These are phyloP conservation scores for Eledona agricola DNA, from an alignment of 2,888 invertebrate species.

Conservation along the genomic window DNA sequence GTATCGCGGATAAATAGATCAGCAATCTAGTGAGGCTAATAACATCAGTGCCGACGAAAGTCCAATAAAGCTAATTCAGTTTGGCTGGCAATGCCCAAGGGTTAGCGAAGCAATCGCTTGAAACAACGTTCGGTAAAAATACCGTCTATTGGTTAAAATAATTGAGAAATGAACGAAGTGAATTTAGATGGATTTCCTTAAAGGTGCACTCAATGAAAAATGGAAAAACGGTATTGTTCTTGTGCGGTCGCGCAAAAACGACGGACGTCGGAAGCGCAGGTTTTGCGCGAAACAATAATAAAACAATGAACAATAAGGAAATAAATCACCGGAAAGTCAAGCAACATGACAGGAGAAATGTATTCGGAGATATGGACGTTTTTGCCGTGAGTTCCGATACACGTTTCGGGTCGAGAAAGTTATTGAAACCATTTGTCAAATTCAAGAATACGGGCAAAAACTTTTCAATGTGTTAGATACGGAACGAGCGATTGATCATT, in stretches of 20 bases:
- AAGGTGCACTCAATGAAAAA: background rate
- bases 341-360: constrained; percentile 55
- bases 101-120: constrained; percentile 51
- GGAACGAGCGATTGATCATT: constrained; percentile 53
- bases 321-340: constrained; percentile 53
- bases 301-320: constrained; percentile 49
- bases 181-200: constrained; percentile 3
- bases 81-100: constrained; percentile 57
- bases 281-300: constrained; percentile 47
- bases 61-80: constrained; percentile 59
- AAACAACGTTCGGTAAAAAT: constrained; percentile 38
- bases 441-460: constrained; percentile 51
- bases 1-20: constrained; percentile 59
- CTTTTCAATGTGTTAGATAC: constrained; percentile 47
- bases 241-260: constrained; percentile 3
- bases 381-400: constrained; percentile 54
- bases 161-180: constrained; percentile 11
- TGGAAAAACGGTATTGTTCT: background rate
- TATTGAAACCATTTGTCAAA: constrained; percentile 59
- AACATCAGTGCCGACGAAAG: constrained; percentile 59
- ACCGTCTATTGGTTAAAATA: constrained; percentile 37
- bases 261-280: constrained; percentile 1
- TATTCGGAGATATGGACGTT: constrained; percentile 53
- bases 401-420: constrained; percentile 53
- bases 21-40: constrained; percentile 59